Percentiles rank a stretch among this genome's conserved stretches.
Conservation (phyloP, 2,888 invertebrate species). For the Acronicta alni region DNA sequence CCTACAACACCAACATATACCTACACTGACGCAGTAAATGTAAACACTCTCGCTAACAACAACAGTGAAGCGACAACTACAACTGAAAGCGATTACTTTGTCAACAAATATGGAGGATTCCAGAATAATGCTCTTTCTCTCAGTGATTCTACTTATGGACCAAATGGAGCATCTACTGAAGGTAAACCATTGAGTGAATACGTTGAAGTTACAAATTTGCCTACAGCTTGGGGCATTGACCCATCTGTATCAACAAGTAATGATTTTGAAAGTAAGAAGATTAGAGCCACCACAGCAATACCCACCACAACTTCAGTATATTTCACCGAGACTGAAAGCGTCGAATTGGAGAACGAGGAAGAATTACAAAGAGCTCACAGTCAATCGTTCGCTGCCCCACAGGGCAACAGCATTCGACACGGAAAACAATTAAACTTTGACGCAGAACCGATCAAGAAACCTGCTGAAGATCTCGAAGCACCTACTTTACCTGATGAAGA, state of each 20-base stretch:
- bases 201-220: constrained; percentile 81
- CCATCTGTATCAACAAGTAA: constrained; percentile 71
- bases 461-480: constrained; percentile 82
- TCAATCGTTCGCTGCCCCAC: constrained; percentile 91
- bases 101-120: constrained; percentile 78
- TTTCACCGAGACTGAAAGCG: constrained; percentile 80
- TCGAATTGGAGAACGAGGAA: constrained; percentile 89
- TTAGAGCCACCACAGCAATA: constrained; percentile 68
- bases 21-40: constrained; percentile 78
- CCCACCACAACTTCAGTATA: constrained; percentile 76
- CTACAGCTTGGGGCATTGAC: constrained; percentile 84
- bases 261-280: constrained; percentile 81
- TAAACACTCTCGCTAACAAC: constrained; percentile 68
- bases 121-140: constrained; percentile 80
- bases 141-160: constrained; percentile 83
- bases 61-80: constrained; percentile 71
- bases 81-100: constrained; percentile 68
- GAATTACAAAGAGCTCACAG: constrained; percentile 92
- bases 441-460: constrained; percentile 70
- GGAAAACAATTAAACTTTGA: constrained; percentile 79
- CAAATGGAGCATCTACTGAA: constrained; percentile 77
- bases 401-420: constrained; percentile 82
- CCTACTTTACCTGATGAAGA: constrained; percentile 74
- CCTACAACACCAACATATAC: constrained; percentile 78
- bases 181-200: constrained; percentile 85